Base-by-base conservation (phyloP, 2,113 vertebrate genomes). In the Rhombomys opimus region DNA sequence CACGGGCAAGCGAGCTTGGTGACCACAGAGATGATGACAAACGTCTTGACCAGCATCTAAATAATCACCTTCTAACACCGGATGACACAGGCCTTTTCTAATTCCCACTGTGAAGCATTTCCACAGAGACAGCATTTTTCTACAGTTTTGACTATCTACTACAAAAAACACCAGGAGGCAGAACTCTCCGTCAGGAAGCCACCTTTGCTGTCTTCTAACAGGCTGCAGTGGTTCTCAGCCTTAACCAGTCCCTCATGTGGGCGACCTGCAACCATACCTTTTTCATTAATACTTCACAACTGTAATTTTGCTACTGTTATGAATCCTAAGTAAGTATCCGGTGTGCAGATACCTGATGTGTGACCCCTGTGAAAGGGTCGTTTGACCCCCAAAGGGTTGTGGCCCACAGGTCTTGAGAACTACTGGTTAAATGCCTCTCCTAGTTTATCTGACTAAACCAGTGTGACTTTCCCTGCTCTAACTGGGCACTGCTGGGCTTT, bases 81-180 rank as follows among this genome's bases (percentile, higher is more conserved):
- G 50, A 68, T n/a, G 75, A 76, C 72, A n/a, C 32, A 25, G 90
- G 59, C 82, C 22, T 72, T 77, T 85, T 52, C 52, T 80, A 68
- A 68, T 68, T 88, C 92, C 81, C 32, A 52, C 14, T 85, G 14
- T 72, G 89, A 95, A 75, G n/a, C 50, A 90, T 73, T 85, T 75
- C 72, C 76, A 93, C 4, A 38, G 57, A 92, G 65, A 76, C 2
- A 86, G 4, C 41, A 94, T 52, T 88, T 96, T 61, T 57, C 57
- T 32, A 85, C n/a, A 61, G 80, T 50, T 75, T 63, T 54, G 41
- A 61, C 46, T 70, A 80, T 30, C 15, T 17, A 87, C 57, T 91
- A 89, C 20, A 92, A 85, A 7, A 65, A 75, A 4, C 70, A 86
- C 32, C 18, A 61, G 59, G 25, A 78, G 57, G 78, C 2, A 76